phyloP scores from a whole-genome alignment of 2,797 vertebrate species.

The Megaceryle alcyon region DNA sequence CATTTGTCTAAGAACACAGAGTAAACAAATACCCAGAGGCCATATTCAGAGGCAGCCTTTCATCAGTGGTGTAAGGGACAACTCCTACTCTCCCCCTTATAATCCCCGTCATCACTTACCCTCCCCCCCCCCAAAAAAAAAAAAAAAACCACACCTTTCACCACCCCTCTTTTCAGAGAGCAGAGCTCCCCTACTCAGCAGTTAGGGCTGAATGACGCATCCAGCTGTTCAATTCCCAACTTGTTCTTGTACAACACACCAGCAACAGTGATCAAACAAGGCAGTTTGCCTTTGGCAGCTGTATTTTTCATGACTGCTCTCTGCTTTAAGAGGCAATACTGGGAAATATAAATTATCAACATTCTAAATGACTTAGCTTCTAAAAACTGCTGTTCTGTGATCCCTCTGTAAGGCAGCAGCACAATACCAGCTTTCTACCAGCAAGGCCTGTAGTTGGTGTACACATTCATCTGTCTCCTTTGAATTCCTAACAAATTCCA shows the following conservation, averaged over 20 bases:
- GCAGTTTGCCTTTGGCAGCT: not conserved
- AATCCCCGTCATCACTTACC: not conserved
- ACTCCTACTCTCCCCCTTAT: not conserved
- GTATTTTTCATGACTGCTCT: not conserved
- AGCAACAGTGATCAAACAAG: too few species aligned
- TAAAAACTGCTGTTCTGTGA: not conserved
- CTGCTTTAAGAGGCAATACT: not conserved
- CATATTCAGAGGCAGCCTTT: not conserved
- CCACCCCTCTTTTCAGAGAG: not conserved
- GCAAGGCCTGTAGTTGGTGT: rapidly evolving
- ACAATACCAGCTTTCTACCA: not conserved
- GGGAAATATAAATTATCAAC: not conserved
- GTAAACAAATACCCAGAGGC: not conserved
- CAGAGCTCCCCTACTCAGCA: not conserved
- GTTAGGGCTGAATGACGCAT: rapidly evolving
- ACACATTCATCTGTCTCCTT: rapidly evolving
- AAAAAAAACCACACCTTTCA: too few species aligned
- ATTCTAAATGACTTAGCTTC: not conserved
- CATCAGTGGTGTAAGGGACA: too few species aligned
- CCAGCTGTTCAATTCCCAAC: not conserved
- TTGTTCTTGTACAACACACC: not conserved
- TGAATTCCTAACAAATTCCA: not conserved
- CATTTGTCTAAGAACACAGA: not conserved
- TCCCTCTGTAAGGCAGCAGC: rapidly evolving
- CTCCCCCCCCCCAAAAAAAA: too few species aligned